Evolutionary conservation across 1,140 invertebrate species (phyloP), one percentile per base, ranked within the genome.

Genomic region (Zophobas morio): DNA sequence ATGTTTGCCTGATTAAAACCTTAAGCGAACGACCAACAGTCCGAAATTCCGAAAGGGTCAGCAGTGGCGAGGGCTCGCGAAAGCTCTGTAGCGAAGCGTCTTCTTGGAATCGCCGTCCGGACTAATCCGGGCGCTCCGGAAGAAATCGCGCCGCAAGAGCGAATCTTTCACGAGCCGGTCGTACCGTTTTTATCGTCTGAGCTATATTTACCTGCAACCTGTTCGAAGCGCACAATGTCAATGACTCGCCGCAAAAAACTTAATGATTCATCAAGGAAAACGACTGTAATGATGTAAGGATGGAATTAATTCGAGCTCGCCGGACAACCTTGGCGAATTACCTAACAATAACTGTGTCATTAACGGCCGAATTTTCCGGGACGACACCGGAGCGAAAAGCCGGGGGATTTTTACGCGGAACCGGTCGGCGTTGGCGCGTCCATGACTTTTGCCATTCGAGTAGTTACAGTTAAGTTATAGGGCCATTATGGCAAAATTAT

Each of bases 221-320:
- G 70, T 47, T 57, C 39, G 37, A 20, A 40, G 32, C 32, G 6
- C 53, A 49, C 46, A 74, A 66, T 71, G 66, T 57, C 49, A 71
- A 53, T 78, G 56, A 78, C 71, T 57, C 56, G 72, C 71, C 37
- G 71, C 71, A 82, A 72, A 79, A 77, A 77, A 75, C 37, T 40
- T 79, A 79, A 76, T 84, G 80, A 82, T 74, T 82, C 80, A 82
- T 80, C 78, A 81, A 82, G 80, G 79, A 84, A 82, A 81, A 80
- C 79, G 71, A 76, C 74, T 71, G 63, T 36, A 70, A 54, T 80
- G 79, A 80, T 80, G 79, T 80, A 80, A 74, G 77, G 53, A 75
- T 39, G 39, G 75, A 63, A 70, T 70, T 20, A 42, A 47, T 70
- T 57, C 74, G 56, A 72, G 70, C 76, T 46, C 56, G 75, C 36